Conservation (phyloP, 2,113 vertebrate species). For the Trogon melanurus region DNA sequence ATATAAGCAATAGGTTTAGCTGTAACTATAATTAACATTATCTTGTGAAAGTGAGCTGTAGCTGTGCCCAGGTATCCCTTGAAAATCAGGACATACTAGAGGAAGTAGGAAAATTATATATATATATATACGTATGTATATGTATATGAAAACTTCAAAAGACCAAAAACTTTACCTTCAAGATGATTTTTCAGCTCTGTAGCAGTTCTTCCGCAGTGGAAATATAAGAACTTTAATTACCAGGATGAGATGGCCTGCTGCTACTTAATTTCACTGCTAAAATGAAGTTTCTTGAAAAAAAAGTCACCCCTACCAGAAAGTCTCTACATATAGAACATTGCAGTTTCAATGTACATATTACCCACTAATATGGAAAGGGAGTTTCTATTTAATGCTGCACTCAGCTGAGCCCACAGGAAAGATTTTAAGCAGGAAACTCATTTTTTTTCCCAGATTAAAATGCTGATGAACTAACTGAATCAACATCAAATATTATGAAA, state of each 20-base stretch:
- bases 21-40: not conserved
- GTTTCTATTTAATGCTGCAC: not conserved
- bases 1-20: not conserved
- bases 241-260: not conserved
- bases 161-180: not conserved
- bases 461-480: not conserved
- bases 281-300: not conserved
- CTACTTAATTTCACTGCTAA: not conserved
- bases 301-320: not conserved
- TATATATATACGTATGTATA: too few relatives aligned
- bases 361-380: not conserved
- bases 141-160: not conserved
- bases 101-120: not conserved
- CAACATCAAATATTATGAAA: not conserved
- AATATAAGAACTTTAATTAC: not conserved
- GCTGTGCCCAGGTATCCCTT: not conserved
- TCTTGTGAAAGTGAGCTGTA: not conserved
- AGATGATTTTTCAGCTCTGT: not conserved
- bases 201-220: not conserved
- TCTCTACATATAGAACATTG: not conserved
- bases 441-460: not conserved
- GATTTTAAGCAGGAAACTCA: not conserved
- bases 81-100: not conserved
- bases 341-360: not conserved
- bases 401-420: not conserved